A percentile compares a stretch with the other conserved stretches of the same genome.
phyloP scores from a whole-genome alignment of 1,140 invertebrate species.

The Panulirus ornatus region DNA sequence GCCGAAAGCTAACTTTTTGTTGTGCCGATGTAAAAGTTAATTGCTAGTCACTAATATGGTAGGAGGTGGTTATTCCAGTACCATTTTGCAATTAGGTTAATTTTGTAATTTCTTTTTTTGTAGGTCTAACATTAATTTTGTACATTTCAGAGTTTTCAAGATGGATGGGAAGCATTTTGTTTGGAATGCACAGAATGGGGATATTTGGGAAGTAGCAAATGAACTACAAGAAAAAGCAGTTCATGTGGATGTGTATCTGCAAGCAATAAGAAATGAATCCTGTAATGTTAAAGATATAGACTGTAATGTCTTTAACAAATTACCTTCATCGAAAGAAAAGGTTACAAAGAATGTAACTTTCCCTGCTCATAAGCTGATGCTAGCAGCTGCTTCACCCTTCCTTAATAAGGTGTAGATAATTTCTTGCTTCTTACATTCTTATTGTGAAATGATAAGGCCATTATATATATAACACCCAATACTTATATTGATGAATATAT shows the following conservation, averaged over 20 bases:
- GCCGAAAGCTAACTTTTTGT: no score
- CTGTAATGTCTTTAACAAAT: not conserved
- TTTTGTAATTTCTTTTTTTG: no score
- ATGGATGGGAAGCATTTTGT: not conserved
- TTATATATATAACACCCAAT: no score
- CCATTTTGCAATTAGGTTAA: no score
- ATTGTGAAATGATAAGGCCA: not conserved
- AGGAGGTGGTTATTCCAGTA: no score
- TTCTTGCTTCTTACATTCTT: no score
- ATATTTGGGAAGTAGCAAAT: constrained; percentile 31
- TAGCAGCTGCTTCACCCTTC: constrained; percentile 33
- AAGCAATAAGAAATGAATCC: not conserved
- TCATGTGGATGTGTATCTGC: constrained; percentile 37
- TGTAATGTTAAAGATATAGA: not conserved
- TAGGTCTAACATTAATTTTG: no score
- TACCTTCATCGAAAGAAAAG: not conserved
- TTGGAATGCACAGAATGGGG: constrained; percentile 1
- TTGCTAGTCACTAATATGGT: no score
- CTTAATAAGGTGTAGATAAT: constrained; percentile 3
- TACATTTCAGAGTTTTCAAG: not conserved
- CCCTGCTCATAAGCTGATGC: constrained; percentile 32
- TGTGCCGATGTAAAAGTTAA: no score
- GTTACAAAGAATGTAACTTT: not conserved
- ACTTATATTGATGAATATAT: no score
- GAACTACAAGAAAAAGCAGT: constrained; percentile 24